Conservation (phyloP, 2,888 invertebrate genomes). For the Melieria picta region DNA sequence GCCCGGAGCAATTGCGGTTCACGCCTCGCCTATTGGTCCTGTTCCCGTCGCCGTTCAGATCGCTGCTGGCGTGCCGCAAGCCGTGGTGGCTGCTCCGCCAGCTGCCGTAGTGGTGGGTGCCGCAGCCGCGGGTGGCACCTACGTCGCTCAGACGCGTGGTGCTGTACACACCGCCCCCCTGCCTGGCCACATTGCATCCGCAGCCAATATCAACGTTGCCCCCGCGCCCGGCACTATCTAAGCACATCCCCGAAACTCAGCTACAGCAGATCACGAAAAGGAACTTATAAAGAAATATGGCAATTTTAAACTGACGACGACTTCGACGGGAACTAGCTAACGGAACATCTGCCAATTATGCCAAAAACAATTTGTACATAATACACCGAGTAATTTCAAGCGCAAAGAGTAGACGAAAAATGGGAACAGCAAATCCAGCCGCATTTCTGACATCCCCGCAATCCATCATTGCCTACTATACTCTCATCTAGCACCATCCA, state of each 20-base stretch:
- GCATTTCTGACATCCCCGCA: neutral
- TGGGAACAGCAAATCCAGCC: neutral
- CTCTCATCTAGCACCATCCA: neutral
- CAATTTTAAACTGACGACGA: neutral
- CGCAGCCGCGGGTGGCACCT: conserved; percentile 62
- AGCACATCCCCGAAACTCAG: conserved; percentile 10
- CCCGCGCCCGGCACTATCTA: conserved; percentile 63
- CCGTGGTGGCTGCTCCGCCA: conserved; percentile 34
- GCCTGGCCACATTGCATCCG: conserved; percentile 63
- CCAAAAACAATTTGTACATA: conserved; percentile 3
- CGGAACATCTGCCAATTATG: neutral
- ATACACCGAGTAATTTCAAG: neutral
- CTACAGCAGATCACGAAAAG: neutral
- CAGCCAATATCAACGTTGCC: conserved; percentile 62
- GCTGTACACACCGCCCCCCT: conserved; percentile 64
- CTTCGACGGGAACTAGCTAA: neutral
- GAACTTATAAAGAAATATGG: neutral
- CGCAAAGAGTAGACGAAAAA: neutral
- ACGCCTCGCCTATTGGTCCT: conserved; percentile 6
- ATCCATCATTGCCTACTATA: neutral
- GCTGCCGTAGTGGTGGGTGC: conserved; percentile 31
- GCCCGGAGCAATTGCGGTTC: conserved; percentile 43
- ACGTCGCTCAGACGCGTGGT: conserved; percentile 65
- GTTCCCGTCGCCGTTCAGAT: conserved; percentile 33
- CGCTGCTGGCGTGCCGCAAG: conserved; percentile 36